Conservation (phyloP, 2,888 invertebrate genomes). For the Megalurothrips usitatus region DNA sequence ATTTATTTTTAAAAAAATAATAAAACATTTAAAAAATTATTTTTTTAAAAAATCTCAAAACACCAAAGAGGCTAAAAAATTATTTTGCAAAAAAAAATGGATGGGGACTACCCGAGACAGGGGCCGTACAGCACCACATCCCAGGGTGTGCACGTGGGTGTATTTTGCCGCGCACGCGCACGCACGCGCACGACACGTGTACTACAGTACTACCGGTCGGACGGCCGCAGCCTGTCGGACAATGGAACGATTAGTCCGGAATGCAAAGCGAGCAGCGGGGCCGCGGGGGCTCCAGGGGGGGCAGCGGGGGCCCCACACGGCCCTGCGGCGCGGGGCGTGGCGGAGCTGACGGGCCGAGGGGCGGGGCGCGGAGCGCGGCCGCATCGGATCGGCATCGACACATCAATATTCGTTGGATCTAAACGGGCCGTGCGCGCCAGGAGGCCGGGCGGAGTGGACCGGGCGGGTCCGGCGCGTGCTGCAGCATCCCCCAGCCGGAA, state of each 20-base stretch:
- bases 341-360: not conserved
- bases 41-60: too few relatives aligned
- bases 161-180: not conserved
- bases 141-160: not conserved
- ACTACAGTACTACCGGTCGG: not conserved
- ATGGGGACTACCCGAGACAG: too few relatives aligned
- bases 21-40: too few relatives aligned
- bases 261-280: not conserved
- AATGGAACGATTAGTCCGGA: not conserved
- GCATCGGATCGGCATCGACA: not conserved
- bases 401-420: slow-evolving; percentile 6
- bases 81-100: too few relatives aligned
- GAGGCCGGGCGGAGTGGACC: too few relatives aligned
- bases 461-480: too few relatives aligned
- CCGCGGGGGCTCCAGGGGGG: not conserved
- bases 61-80: too few relatives aligned
- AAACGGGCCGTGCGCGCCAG: not conserved
- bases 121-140: too few relatives aligned
- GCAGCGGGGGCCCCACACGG: not conserved
- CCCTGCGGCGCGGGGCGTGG: not conserved
- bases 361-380: not conserved
- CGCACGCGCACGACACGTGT: not conserved
- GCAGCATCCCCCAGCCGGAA: too few relatives aligned
- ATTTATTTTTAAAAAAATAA: too few relatives aligned
- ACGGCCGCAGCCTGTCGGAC: not conserved